phyloP scores from a whole-genome alignment of 2,113 vertebrate species.

The Gavia stellata region DNA sequence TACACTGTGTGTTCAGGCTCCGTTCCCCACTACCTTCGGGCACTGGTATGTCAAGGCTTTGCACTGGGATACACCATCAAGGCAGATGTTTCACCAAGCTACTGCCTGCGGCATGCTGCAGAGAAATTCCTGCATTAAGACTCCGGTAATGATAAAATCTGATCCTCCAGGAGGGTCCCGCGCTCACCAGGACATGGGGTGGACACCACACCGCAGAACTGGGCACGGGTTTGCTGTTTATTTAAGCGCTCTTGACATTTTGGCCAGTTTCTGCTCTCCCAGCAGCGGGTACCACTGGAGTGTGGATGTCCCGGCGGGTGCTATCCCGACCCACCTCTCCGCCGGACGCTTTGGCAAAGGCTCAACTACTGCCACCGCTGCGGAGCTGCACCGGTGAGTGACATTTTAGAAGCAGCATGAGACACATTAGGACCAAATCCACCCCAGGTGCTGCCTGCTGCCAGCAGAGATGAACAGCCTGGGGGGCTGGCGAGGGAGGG shows the following conservation, averaged over 20 bases:
- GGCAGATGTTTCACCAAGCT: background rate
- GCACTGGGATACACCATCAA: rapidly evolving
- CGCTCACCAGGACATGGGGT: background rate
- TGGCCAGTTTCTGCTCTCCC: no score
- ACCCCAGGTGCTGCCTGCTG: background rate
- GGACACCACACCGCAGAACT: background rate
- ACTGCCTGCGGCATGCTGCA: background rate
- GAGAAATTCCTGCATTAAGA: background rate
- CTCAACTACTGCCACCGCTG: no score
- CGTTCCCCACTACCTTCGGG: background rate
- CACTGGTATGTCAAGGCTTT: background rate
- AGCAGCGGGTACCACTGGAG: no score
- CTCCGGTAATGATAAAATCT: rapidly evolving
- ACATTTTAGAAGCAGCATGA: rapidly evolving
- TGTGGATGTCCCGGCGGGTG: rapidly evolving
- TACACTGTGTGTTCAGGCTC: background rate
- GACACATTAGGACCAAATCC: background rate
- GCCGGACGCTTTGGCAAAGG: rapidly evolving
- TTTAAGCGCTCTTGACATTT: background rate
- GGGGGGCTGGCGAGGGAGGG: background rate
- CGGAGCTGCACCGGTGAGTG: rapidly evolving
- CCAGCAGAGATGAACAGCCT: background rate
- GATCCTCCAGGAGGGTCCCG: background rate
- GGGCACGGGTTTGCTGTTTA: rapidly evolving
- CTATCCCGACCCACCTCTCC: no score